These are phyloP conservation scores for Rhopilema esculentum DNA, from an alignment of 30 jellyfish, hydroid and myxozoan species.

Conservation along the genomic window DNA sequence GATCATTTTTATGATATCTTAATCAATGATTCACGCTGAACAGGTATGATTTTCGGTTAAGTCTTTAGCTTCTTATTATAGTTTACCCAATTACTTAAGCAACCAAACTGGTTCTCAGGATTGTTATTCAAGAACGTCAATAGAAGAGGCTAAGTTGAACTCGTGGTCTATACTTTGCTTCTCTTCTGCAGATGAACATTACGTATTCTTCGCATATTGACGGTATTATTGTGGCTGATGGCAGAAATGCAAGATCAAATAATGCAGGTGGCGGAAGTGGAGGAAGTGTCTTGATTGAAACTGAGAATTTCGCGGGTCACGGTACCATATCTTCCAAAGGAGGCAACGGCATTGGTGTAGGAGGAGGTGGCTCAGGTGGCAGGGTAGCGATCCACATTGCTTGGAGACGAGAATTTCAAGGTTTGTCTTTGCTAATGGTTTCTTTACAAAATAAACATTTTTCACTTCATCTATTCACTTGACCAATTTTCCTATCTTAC, in stretches of 20 bases:
- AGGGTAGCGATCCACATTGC: conserved; percentile 69
- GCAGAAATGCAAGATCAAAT: conserved; percentile 20
- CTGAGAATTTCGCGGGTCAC: conserved; percentile 65
- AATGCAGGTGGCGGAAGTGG: conserved; percentile 80
- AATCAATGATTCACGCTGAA: too few species aligned
- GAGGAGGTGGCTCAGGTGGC: conserved; percentile 82
- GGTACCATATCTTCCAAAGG: conserved; percentile 59
- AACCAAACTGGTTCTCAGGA: too few species aligned
- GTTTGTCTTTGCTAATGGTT: neutral
- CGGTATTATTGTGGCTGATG: conserved; percentile 56
- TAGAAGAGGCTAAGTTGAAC: too few species aligned
- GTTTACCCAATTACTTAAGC: neutral
- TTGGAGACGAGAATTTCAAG: conserved; percentile 61
- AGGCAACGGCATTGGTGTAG: conserved; percentile 62
- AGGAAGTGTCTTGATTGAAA: conserved; percentile 60
- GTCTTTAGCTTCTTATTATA: neutral
- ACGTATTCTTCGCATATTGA: conserved; percentile 59
- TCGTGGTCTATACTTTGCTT: too few species aligned
- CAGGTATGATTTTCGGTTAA: too few species aligned
- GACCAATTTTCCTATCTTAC: neutral
- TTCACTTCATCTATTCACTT: neutral
- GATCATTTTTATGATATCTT: too few species aligned
- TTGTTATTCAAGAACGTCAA: too few species aligned
- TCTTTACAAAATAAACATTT: neutral
- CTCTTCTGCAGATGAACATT: conserved; percentile 27